Base-by-base conservation (phyloP, 2,888 invertebrate species). In the Bembecia ichneumoniformis region DNA sequence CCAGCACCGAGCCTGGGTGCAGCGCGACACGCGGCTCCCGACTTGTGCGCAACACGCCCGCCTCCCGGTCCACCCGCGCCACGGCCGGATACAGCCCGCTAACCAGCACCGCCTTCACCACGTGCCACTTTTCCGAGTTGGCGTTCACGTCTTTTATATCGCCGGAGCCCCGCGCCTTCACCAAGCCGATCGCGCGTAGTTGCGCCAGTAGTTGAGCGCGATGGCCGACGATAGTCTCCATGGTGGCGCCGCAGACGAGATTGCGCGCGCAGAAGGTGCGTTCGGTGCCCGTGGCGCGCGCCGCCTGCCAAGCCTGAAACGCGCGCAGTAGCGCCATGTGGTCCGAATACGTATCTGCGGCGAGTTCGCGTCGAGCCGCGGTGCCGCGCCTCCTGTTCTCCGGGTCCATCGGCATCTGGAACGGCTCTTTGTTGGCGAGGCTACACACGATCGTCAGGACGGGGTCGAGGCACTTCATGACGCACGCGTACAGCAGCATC, bases 81-180 rank as follows among this genome's bases (percentile, higher is more conserved):
- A 98, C 77, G 60, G 96, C 95, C 0, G 99, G 98, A 78, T 98
- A 98, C 52, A 95, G 88, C 0, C 98, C 98, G 3, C 95, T 94
- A 20, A 93, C 91, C 35, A 98, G 83, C 1, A 96, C 95, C 0
- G 95, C 94, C 70, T 98, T 98, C 0, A 99, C 93, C 49, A 98
- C 91, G 10, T 96, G 93, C 96, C 96, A 96, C 68, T 93, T 93
- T 62, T 94, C 92, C 0, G 95, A 93, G 80, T 96, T 93, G 1
- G 89, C 75, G 78, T 98, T 98, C 36, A 96, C 88, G 65, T 95
- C 94, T 57, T 93, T 87, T 53, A 95, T 92, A 63, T 93, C 93
- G 3, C 89, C 88, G 0, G 89, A 78, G 1, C 90, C 90, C 48
- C 89, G 73, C 0, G 90, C 76, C 50, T 90, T 88, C 0, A 96